Conservation (phyloP, 2,113 vertebrate species). For the Laterallus jamaicensis region DNA sequence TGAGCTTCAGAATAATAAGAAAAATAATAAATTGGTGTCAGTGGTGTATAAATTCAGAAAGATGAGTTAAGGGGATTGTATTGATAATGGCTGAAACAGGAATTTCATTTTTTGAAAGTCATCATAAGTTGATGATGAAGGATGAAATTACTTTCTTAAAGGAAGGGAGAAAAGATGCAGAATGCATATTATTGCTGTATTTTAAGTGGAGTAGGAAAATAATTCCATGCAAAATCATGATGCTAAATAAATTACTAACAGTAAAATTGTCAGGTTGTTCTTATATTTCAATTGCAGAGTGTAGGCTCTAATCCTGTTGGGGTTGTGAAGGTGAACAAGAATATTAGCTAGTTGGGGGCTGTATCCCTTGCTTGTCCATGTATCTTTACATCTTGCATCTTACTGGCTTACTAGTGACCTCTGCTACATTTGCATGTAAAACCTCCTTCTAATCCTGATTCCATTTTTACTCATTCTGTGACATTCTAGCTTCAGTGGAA, state of each 20-base stretch:
- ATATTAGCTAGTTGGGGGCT: background rate
- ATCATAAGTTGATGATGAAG: slow-evolving; percentile 28
- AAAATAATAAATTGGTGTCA: slow-evolving; percentile 5
- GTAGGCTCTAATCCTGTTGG: background rate
- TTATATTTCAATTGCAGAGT: background rate
- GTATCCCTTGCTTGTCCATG: background rate
- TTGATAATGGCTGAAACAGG: slow-evolving; percentile 8
- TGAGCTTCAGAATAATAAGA: slow-evolving; percentile 10
- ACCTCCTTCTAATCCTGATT: background rate
- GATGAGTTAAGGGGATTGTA: background rate
- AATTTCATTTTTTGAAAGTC: slow-evolving; percentile 40
- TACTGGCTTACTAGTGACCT: background rate
- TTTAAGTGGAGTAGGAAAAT: background rate
- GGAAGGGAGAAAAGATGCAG: background rate
- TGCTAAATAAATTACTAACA: background rate
- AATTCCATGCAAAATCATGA: background rate
- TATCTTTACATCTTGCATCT: background rate
- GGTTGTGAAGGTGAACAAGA: background rate
- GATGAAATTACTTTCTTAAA: slow-evolving; percentile 42
- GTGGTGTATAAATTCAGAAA: slow-evolving; percentile 35
- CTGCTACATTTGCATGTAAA: background rate
- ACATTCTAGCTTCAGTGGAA: background rate
- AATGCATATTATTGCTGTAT: background rate
- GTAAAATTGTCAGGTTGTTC: background rate
- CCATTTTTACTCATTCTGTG: background rate